These are phyloP conservation scores for Smutsia gigantea DNA, from an alignment of 2,797 vertebrate species.

Conservation along the genomic window DNA sequence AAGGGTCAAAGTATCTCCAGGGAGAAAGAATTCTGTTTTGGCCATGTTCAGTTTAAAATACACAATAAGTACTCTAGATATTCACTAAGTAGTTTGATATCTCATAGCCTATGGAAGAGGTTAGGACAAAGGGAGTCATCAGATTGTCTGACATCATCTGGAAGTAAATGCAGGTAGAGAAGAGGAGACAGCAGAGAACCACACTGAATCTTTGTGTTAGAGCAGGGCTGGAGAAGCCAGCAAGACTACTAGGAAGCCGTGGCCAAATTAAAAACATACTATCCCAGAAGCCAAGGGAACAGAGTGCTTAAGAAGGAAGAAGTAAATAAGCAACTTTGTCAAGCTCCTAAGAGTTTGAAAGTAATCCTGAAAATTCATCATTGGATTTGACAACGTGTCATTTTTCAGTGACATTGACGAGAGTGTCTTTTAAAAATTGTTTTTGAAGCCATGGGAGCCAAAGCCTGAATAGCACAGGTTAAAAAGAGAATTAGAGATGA, in stretches of 20 bases:
- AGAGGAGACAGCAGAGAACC: not conserved
- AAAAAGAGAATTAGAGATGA: constrained; percentile 20
- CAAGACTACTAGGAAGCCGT: not conserved
- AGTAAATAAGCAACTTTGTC: not conserved
- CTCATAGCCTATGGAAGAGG: not conserved
- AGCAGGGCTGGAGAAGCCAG: not conserved
- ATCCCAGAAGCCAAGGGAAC: not conserved
- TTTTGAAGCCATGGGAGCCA: not conserved
- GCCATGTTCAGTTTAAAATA: not conserved
- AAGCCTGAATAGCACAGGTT: constrained; percentile 10
- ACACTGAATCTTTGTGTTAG: not conserved
- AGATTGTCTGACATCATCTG: not conserved
- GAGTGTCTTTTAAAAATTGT: not conserved
- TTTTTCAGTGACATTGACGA: not conserved
- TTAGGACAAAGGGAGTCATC: not conserved
- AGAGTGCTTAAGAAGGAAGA: not conserved
- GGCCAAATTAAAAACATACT: not conserved
- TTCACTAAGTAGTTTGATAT: not conserved
- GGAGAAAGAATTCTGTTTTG: not conserved
- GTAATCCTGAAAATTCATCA: not conserved
- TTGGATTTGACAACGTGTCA: not conserved
- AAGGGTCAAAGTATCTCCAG: not conserved
- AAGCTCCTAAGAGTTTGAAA: not conserved
- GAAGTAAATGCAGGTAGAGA: not conserved
- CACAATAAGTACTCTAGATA: not conserved